These are phyloP conservation scores for Dicentrarchus labrax DNA, from an alignment of 2,113 vertebrate species.

Conservation along the genomic window DNA sequence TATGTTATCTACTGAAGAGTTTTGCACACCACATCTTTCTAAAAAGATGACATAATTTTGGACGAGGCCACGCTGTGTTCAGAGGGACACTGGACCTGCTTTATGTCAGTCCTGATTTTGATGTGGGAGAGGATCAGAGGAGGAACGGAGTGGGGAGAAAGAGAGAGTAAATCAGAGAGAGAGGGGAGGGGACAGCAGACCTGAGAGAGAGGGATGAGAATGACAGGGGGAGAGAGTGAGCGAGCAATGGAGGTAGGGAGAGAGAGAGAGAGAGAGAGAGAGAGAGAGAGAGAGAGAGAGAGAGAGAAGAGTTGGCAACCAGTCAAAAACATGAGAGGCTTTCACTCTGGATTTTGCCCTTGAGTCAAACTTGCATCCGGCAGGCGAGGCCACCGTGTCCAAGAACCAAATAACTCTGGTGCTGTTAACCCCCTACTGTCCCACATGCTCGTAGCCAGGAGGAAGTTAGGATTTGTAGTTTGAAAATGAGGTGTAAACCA, in stretches of 20 bases:
- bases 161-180: conserved; percentile 59
- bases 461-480: conserved; percentile 38
- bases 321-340: conserved; percentile 82
- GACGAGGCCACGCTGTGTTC: conserved; percentile 32
- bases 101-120: conserved; percentile 57
- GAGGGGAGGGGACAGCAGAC: conserved; percentile 35
- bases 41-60: conserved; percentile 59
- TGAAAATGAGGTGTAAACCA: conserved; percentile 33
- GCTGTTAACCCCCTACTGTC: conserved; percentile 75
- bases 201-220: conserved; percentile 42
- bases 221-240: conserved; percentile 33
- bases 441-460: conserved; percentile 38
- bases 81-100: conserved; percentile 56
- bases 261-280: too few relatives aligned
- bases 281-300: not conserved
- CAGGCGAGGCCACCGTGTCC: conserved; percentile 79
- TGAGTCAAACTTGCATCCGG: conserved; percentile 82
- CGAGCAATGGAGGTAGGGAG: not conserved
- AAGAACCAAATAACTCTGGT: conserved; percentile 74
- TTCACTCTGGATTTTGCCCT: conserved; percentile 83
- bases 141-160: conserved; percentile 33
- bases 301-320: conserved; percentile 65
- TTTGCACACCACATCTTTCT: conserved; percentile 16
- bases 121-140: conserved; percentile 65
- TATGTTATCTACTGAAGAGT: not conserved